Conservation (phyloP, 2,113 vertebrate species). For the Opisthocomus hoazin region DNA sequence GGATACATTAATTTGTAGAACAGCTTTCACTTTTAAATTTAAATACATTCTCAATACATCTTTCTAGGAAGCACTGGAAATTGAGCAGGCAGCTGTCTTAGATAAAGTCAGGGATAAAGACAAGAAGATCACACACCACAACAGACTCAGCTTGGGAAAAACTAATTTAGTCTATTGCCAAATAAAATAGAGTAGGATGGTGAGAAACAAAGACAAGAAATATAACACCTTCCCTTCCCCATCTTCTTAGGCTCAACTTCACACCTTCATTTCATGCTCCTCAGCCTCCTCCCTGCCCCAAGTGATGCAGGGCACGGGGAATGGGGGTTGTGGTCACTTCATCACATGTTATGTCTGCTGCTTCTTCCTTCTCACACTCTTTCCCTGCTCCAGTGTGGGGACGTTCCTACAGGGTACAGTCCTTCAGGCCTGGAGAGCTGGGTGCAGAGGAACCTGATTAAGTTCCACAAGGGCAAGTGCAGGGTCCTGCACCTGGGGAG, state of each 20-base stretch:
- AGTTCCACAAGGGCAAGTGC: no score
- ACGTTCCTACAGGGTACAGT: background rate
- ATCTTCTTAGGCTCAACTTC: background rate
- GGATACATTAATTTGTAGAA: background rate
- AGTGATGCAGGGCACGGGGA: fast-evolving
- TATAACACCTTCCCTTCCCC: background rate
- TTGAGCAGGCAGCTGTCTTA: background rate
- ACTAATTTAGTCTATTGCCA: background rate
- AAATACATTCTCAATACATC: background rate
- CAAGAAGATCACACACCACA: background rate
- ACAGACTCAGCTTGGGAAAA: background rate
- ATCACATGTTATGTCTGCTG: background rate
- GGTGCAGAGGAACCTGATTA: no score
- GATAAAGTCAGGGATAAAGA: background rate
- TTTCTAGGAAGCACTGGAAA: background rate
- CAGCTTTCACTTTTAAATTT: background rate
- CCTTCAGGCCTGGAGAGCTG: no score
- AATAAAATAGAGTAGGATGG: background rate
- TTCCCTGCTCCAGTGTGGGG: background rate
- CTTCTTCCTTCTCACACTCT: background rate
- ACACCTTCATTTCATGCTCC: background rate
- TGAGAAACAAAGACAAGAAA: background rate
- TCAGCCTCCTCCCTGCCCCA: background rate
- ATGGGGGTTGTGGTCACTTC: background rate
- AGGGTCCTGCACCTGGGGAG: no score